A percentile compares a stretch with the other conserved stretches of the same genome.
phyloP scores from a whole-genome alignment of 2,113 vertebrate species.

The Galemys pyrenaicus region DNA sequence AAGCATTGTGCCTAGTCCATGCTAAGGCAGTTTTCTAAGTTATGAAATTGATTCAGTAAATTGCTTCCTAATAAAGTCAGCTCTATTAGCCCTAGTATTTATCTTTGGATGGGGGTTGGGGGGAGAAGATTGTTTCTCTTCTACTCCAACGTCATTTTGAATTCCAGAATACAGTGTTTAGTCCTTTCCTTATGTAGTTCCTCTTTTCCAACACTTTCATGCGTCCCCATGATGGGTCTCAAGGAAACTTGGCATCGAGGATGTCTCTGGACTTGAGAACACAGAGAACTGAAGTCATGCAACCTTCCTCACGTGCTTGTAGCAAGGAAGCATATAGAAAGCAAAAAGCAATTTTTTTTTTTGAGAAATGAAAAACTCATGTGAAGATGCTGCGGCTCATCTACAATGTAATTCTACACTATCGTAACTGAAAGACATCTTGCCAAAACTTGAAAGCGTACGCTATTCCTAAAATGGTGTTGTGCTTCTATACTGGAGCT shows the following conservation, averaged over 20 bases:
- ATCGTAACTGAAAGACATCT: neutral
- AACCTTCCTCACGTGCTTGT: neutral
- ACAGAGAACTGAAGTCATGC: neutral
- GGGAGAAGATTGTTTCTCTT: neutral
- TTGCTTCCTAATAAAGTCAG: neutral
- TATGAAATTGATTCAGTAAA: neutral
- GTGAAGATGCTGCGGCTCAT: neutral
- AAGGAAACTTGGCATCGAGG: neutral
- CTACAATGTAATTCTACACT: neutral
- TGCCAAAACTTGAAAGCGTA: conserved; percentile 27
- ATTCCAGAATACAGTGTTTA: neutral
- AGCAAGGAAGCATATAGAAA: neutral
- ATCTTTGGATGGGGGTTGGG: neutral
- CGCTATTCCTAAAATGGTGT: conserved; percentile 65
- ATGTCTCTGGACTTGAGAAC: neutral
- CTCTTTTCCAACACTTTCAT: neutral
- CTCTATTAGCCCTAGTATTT: neutral
- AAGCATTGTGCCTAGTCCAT: neutral
- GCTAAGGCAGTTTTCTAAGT: neutral
- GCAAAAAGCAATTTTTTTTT: neutral
- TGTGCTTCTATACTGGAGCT: neutral
- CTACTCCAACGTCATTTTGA: neutral
- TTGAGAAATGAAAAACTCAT: neutral
- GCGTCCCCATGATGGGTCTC: neutral
- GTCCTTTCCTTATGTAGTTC: neutral